phyloP scores from a whole-genome alignment of 92 coral and sea anemone genomes.

The Epizoanthus scotinus region DNA sequence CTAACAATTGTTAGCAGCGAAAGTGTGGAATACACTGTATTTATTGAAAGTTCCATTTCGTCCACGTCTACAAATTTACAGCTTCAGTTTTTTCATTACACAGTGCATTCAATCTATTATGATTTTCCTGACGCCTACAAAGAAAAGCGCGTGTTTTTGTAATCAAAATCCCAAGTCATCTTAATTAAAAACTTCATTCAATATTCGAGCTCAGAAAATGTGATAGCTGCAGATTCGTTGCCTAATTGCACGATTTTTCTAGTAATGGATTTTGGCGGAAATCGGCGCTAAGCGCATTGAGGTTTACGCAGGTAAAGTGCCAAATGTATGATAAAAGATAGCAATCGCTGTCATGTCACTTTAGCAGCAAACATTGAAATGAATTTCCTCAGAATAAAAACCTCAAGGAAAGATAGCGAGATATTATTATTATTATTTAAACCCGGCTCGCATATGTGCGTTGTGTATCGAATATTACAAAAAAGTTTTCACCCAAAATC shows the following conservation, averaged over 20 bases:
- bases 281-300: slow-evolving; percentile 26
- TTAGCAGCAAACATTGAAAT: slow-evolving; percentile 36
- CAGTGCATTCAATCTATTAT: not conserved
- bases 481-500: not conserved
- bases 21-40: not conserved
- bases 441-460: slow-evolving; percentile 20
- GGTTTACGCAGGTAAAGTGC: slow-evolving; percentile 31
- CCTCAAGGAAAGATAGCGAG: slow-evolving; percentile 23
- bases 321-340: slow-evolving; percentile 37
- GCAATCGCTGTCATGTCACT: slow-evolving; percentile 34
- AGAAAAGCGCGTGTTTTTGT: slow-evolving; percentile 1
- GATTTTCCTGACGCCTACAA: not conserved
- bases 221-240: slow-evolving; percentile 15
- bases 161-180: slow-evolving; percentile 18
- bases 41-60: not conserved
- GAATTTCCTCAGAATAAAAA: slow-evolving; percentile 40
- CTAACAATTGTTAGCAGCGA: not conserved
- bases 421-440: not conserved
- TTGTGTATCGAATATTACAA: not conserved
- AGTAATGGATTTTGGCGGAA: slow-evolving; percentile 47
- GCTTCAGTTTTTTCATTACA: not conserved
- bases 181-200: slow-evolving; percentile 29
- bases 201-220: slow-evolving; percentile 31
- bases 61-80: not conserved
- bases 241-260: slow-evolving; percentile 40